phyloP scores from a whole-genome alignment of 2,888 invertebrate species.

The Amaurobius ferox region DNA sequence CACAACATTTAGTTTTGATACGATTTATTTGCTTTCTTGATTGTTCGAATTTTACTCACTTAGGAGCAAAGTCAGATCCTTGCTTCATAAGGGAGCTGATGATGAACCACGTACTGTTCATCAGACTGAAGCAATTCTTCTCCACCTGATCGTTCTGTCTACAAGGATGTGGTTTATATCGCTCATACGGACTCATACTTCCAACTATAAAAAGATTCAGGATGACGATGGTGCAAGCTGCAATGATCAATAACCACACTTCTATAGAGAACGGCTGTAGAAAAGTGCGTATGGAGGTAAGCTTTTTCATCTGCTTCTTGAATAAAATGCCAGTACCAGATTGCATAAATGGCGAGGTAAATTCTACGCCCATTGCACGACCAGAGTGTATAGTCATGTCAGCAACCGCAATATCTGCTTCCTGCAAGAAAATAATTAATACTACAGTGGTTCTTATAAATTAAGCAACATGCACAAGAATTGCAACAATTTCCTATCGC shows the following conservation, averaged over 20 bases:
- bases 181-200: slow-evolving; percentile 79
- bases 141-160: slow-evolving; percentile 84
- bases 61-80: slow-evolving; percentile 95
- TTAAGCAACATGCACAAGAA: too few relatives aligned
- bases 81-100: slow-evolving; percentile 96
- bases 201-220: slow-evolving; percentile 82
- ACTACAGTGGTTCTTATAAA: too few relatives aligned
- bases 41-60: too few relatives aligned
- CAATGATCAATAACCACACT: slow-evolving; percentile 90
- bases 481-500: too few relatives aligned
- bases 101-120: slow-evolving; percentile 98
- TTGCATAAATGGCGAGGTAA: slow-evolving; percentile 79
- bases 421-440: slow-evolving; percentile 75
- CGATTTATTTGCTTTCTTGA: too few relatives aligned
- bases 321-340: slow-evolving; percentile 91
- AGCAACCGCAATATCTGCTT: slow-evolving; percentile 80
- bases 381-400: slow-evolving; percentile 81
- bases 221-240: slow-evolving; percentile 88
- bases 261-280: slow-evolving; percentile 92
- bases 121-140: slow-evolving; percentile 94
- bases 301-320: slow-evolving; percentile 89
- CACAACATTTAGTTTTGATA: too few relatives aligned
- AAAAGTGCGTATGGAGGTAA: slow-evolving; percentile 93
- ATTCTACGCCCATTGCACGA: slow-evolving; percentile 80
- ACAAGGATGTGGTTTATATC: slow-evolving; percentile 82